Evolutionary conservation across 2,113 vertebrate species (phyloP), one percentile per base, ranked within the genome.

Genomic region (Capricornis sumatraensis): DNA sequence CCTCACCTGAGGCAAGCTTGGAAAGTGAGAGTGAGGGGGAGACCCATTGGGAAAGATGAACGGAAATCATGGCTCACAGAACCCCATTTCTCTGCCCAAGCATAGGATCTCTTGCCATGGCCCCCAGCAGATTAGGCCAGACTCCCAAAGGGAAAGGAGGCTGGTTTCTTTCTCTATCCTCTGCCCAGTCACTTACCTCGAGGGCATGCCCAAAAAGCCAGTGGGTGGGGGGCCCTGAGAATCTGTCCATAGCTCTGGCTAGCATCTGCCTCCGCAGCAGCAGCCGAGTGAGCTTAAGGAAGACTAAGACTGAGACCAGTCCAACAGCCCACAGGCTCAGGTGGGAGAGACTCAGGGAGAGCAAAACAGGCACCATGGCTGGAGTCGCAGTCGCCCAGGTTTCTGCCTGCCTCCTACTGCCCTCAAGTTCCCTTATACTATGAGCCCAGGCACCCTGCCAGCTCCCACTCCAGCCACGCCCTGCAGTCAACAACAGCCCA

Each of bases 191-290:
- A 95, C 79, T 0, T 98, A 99, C 99, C 99, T 99, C 98, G 0
- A 94, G 97, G 5, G 99, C 95, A 57, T 99, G 98, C 2, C 99
- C 99, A 0, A 98, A 98, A 6, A 99, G 97, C 99, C 99, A 99
- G 89, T 99, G 99, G 0, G 96, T 94, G 0, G 99, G 99, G 11
- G 99, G 98, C 0, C 99, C 99, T 10, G 99, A 98, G 83, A 99
- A 99, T 8, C 57, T 93, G 27, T 98, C 98, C 93, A 99, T 84
- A 5, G 98, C 98, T 30, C 94, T 95, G 79, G 98, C 93, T 92
- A 99, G 96, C 92, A 94, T 98, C 94, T 97, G 98, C 27, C 98
- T 99, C 53, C 98, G 94, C 13, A 98, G 86, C 57, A 98, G 95
- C 45, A 99, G 98, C 91, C 92, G 89, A 62, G 98, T 90, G 50